A percentile compares a stretch with the other conserved stretches of the same genome.
phyloP scores from a whole-genome alignment of 2,888 invertebrate species.

The Hypselothyrea guttata region DNA sequence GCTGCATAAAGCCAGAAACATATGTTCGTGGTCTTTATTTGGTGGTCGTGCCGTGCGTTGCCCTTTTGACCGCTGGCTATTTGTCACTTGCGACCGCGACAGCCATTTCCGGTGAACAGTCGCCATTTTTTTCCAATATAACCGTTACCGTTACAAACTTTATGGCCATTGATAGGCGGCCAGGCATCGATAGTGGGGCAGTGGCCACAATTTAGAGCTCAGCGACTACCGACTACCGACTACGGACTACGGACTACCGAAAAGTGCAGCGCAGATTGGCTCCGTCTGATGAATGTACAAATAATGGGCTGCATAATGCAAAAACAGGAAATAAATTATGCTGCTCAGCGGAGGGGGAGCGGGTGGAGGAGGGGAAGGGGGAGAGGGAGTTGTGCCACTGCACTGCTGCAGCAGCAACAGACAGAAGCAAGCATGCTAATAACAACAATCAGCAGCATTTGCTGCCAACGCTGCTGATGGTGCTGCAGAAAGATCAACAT shows the following conservation, averaged over 20 bases:
- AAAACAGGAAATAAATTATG: constrained; percentile 71
- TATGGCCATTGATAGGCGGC: constrained; percentile 59
- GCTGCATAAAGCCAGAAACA: constrained; percentile 51
- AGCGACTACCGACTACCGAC: too few species aligned
- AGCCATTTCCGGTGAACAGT: constrained; percentile 57
- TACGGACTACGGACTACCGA: too few species aligned
- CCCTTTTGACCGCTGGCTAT: constrained; percentile 54
- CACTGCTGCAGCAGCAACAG: constrained; percentile 13
- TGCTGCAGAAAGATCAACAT: constrained; percentile 20
- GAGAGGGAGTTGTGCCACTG: constrained; percentile 9
- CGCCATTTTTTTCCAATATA: constrained; percentile 33
- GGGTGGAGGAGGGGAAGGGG: constrained; percentile 1
- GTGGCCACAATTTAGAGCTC: constrained; percentile 54
- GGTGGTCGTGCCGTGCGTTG: constrained; percentile 64
- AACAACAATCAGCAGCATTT: constrained; percentile 63
- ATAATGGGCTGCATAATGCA: constrained; percentile 64
- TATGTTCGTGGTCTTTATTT: constrained; percentile 80
- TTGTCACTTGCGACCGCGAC: constrained; percentile 77
- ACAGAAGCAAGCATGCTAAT: constrained; percentile 50
- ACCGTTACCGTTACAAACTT: constrained; percentile 49
- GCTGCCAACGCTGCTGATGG: constrained; percentile 13
- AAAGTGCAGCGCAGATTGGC: constrained; percentile 50
- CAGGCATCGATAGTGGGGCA: constrained; percentile 2
- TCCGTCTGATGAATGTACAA: constrained; percentile 58
- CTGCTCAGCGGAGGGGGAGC: constrained; percentile 17